These are phyloP conservation scores for Capitella teleta DNA, from an alignment of 1,140 invertebrate genomes.

Conservation along the genomic window DNA sequence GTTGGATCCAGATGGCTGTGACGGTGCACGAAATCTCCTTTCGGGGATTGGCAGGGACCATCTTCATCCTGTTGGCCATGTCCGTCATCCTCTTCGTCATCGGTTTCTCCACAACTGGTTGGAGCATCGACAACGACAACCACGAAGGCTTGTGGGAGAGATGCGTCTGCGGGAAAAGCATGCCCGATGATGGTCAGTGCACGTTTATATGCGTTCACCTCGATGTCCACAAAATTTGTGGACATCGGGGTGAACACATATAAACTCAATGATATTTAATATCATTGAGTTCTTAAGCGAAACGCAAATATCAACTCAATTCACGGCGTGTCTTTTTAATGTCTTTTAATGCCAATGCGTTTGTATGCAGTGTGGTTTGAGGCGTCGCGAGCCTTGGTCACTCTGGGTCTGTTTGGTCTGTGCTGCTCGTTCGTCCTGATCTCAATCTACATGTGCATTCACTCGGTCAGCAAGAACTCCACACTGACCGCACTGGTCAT, in stretches of 20 bases:
- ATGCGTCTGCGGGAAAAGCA: slow-evolving; percentile 7
- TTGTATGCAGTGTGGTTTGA: slow-evolving; percentile 5
- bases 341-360: too few relatives aligned
- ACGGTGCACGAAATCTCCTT: slow-evolving; percentile 14
- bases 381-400: slow-evolving; percentile 9
- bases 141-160: slow-evolving; percentile 8
- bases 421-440: slow-evolving; percentile 10
- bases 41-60: slow-evolving; percentile 12
- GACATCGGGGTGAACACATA: too few relatives aligned
- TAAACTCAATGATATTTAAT: too few relatives aligned
- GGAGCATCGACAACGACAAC: neutral
- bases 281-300: too few relatives aligned
- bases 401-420: slow-evolving; percentile 7
- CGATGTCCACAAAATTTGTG: too few relatives aligned
- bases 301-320: too few relatives aligned
- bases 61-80: slow-evolving; percentile 6
- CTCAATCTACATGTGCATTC: slow-evolving; percentile 14
- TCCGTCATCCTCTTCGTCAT: slow-evolving; percentile 11
- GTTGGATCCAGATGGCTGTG: slow-evolving; percentile 4
- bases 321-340: too few relatives aligned
- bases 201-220: too few relatives aligned
- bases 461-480: slow-evolving; percentile 14
- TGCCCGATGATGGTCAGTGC: too few relatives aligned
- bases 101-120: slow-evolving; percentile 10
- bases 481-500: slow-evolving; percentile 13